Evolutionary conservation across 2,888 invertebrate genomes (phyloP).

Genomic region (Cybosia mesomella): DNA sequence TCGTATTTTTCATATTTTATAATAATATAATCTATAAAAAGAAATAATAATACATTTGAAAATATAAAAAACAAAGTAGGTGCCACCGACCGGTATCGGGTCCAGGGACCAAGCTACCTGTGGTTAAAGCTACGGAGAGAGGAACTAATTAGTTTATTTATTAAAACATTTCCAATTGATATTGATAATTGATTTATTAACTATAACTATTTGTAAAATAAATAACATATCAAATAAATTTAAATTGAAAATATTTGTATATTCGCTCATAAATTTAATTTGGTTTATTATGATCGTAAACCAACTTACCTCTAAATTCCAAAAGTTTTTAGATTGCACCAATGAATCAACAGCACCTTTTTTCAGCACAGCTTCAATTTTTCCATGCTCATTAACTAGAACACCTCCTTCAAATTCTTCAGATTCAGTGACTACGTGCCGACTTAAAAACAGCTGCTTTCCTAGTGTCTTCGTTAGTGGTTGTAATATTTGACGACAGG

Average conservation of each 20-base stretch:
- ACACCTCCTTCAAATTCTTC: conserved; percentile 87
- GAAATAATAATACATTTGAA: too few relatives aligned
- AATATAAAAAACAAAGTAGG: too few relatives aligned
- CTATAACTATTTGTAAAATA: too few relatives aligned
- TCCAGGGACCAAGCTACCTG: too few relatives aligned
- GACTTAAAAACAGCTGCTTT: conserved; percentile 74
- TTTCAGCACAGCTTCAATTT: conserved; percentile 84
- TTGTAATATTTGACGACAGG: conserved; percentile 33
- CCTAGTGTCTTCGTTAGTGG: conserved; percentile 33
- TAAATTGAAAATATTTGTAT: not conserved
- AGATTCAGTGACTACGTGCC: conserved; percentile 82
- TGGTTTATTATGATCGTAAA: not conserved
- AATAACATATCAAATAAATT: not conserved
- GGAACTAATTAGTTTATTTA: not conserved
- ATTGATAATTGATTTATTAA: not conserved
- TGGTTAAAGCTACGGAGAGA: too few relatives aligned
- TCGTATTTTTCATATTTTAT: too few relatives aligned
- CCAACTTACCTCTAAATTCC: conserved; percentile 41
- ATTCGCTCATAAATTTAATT: not conserved
- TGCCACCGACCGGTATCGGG: not conserved
- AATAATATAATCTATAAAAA: not conserved
- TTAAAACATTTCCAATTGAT: not conserved
- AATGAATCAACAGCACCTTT: conserved; percentile 70
- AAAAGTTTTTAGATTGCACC: conserved; percentile 48
- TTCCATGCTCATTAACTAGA: conserved; percentile 86